Evolutionary conservation across 1,140 invertebrate genomes (phyloP).

Genomic region (Ctenoplectra terminalis): DNA sequence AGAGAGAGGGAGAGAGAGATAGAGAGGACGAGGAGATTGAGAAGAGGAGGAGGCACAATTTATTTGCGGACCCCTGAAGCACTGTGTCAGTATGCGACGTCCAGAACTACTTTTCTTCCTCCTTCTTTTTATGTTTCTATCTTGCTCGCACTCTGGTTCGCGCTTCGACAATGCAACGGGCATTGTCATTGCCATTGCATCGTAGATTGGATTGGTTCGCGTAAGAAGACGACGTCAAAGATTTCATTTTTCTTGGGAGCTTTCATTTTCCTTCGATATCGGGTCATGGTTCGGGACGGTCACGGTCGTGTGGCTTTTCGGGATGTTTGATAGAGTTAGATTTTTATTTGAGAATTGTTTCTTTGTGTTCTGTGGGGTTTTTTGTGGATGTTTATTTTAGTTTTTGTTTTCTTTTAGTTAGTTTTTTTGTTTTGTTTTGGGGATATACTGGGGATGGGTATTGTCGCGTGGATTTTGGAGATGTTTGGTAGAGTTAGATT

Average conservation of each 20-base stretch:
- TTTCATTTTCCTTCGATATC: not conserved
- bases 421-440: no score
- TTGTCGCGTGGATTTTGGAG: no score
- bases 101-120: slow-evolving; percentile 35
- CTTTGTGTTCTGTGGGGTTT: no score
- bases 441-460: no score
- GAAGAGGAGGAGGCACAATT: slow-evolving; percentile 48
- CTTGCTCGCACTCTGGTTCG: not conserved
- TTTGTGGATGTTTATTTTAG: no score
- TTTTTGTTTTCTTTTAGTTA: no score
- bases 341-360: not conserved
- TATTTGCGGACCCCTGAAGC: slow-evolving; percentile 60
- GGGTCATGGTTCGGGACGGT: not conserved
- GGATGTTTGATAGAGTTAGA: not conserved
- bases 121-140: not conserved
- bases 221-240: slow-evolving; percentile 43
- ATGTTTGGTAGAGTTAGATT: no score
- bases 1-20: not conserved
- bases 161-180: not conserved
- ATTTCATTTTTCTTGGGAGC: not conserved
- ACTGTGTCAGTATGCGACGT: slow-evolving; percentile 47
- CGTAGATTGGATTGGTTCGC: slow-evolving; percentile 36
- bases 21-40: not conserved
- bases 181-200: slow-evolving; percentile 43
- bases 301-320: not conserved